Percentiles rank a stretch among this genome's conserved stretches.
phyloP scores from a whole-genome alignment of 2,888 invertebrate species.

The Lissocephala sabroskyi region DNA sequence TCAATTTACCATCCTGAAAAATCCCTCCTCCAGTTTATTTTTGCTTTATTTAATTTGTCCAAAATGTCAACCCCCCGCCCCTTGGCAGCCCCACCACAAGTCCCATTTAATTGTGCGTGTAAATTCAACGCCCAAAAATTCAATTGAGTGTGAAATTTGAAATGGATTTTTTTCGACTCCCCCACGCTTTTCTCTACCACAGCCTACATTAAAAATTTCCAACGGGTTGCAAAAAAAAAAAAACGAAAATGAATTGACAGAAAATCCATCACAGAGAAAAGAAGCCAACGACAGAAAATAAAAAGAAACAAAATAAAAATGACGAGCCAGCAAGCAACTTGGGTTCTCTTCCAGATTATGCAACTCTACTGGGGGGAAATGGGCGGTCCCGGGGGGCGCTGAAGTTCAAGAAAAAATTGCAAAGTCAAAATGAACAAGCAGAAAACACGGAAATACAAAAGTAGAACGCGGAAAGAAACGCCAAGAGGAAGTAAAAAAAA shows the following conservation, averaged over 20 bases:
- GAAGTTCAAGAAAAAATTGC: conserved; percentile 11
- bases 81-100: conserved; percentile 5
- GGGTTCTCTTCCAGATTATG: no score
- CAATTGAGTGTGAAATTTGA: conserved; percentile 61
- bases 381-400: no score
- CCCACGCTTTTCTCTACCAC: no score
- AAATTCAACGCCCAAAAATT: conserved; percentile 40
- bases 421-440: conserved; percentile 22
- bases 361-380: no score
- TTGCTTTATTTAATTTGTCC: conserved; percentile 3
- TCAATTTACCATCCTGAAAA: no score
- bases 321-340: no score
- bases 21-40: neutral
- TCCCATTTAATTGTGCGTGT: conserved; percentile 58
- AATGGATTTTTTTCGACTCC: conserved; percentile 28
- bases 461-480: conserved; percentile 35
- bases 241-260: neutral
- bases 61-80: conserved; percentile 14
- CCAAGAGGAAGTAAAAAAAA: neutral
- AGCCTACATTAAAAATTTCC: neutral
- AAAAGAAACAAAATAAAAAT: conserved; percentile 9
- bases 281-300: no score
- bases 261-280: neutral
- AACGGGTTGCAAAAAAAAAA: neutral
- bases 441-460: conserved; percentile 19